phyloP scores from a whole-genome alignment of 2,888 invertebrate species.

The Aporophyla nigra region DNA sequence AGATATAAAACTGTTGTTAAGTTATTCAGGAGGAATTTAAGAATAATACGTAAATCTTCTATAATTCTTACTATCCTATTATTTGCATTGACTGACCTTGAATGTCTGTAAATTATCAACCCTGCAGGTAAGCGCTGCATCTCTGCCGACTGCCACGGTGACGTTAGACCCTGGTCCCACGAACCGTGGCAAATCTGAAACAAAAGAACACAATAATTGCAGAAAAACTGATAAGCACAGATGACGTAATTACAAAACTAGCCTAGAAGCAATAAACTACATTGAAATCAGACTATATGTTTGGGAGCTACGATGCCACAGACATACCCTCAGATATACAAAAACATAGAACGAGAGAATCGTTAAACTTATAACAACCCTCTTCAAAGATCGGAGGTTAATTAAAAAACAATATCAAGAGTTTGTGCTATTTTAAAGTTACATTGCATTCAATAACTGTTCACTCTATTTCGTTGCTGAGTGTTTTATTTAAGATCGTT shows the following conservation, averaged over 20 bases:
- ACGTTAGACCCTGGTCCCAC: constrained; percentile 93
- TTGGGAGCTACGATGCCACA: neutral
- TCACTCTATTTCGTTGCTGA: too few relatives aligned
- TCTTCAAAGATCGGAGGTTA: neutral
- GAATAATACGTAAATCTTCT: neutral
- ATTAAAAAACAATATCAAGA: neutral
- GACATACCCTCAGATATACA: neutral
- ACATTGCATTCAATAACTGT: neutral
- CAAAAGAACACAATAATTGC: constrained; percentile 60
- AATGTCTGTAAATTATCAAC: constrained; percentile 93
- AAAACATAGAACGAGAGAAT: neutral
- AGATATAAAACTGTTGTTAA: neutral
- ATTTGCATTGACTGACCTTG: constrained; percentile 87
- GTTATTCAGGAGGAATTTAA: neutral
- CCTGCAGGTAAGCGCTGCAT: constrained; percentile 92
- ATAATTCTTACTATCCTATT: neutral
- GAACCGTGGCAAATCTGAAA: constrained; percentile 92
- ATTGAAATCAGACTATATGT: neutral
- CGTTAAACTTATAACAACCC: neutral
- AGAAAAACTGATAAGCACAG: neutral
- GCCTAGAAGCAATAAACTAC: neutral
- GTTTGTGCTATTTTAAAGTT: neutral
- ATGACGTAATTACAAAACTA: neutral
- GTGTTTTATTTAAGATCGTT: too few relatives aligned
- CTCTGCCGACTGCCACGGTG: constrained; percentile 93